These are phyloP conservation scores for Halocaridina rubra DNA, from an alignment of 2,888 invertebrate species.

Conservation along the genomic window DNA sequence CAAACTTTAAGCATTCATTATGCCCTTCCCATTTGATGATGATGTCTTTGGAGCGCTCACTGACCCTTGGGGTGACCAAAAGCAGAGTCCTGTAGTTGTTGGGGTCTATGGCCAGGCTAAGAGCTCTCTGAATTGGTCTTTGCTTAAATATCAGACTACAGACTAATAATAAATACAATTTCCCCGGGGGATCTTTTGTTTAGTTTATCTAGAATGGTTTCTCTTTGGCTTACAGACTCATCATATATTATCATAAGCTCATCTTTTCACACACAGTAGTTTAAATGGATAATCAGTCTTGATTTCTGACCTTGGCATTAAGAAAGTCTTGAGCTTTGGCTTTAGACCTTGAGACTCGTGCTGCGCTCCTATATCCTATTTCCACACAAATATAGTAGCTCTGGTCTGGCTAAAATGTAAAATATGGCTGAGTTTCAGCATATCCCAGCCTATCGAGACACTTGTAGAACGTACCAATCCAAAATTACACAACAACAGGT, in stretches of 20 bases:
- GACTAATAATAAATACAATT: no score
- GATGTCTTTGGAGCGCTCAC: not conserved
- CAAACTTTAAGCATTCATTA: no score
- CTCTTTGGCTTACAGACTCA: no score
- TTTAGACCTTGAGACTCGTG: not conserved
- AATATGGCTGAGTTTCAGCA: not conserved
- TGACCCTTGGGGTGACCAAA: not conserved
- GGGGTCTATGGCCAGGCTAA: not conserved
- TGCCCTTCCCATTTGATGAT: not conserved
- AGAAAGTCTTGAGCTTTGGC: not conserved
- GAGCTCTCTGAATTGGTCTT: no score
- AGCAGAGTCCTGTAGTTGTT: not conserved
- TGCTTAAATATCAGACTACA: no score
- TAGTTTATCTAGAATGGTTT: no score
- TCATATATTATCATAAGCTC: no score
- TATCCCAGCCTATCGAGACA: slow-evolving; percentile 6
- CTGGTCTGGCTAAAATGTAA: slow-evolving; percentile 18
- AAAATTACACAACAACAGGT: slow-evolving; percentile 33
- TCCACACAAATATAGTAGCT: slow-evolving; percentile 36
- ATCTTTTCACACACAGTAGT: no score
- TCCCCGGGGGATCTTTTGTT: no score
- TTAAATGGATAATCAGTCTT: no score
- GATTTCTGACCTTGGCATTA: not conserved
- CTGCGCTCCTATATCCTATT: slow-evolving; percentile 24
- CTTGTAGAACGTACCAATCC: slow-evolving; percentile 26